Conservation (phyloP, 2,797 vertebrate species). For the Luscinia megarhynchos region DNA sequence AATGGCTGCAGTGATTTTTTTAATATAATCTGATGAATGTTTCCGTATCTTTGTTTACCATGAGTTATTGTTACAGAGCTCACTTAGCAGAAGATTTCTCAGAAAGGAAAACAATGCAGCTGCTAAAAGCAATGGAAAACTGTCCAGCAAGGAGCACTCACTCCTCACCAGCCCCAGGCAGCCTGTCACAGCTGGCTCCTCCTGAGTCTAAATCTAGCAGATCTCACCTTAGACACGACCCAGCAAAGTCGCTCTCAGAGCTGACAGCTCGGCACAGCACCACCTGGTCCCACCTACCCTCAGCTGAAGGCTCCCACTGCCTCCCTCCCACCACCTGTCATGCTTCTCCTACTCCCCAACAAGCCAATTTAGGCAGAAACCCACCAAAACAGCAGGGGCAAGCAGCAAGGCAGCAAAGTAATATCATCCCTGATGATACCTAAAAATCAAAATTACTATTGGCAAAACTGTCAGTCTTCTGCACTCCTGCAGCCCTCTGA, state of each 20-base stretch:
- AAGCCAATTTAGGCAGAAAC: not conserved
- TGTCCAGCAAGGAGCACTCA: not conserved
- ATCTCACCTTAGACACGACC: not conserved
- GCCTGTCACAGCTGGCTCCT: not conserved
- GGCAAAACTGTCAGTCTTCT: not conserved
- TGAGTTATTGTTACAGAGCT: not conserved
- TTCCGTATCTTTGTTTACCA: constrained; percentile 7
- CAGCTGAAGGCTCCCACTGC: not conserved
- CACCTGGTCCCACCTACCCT: not conserved
- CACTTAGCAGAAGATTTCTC: not conserved
- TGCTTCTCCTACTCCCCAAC: not conserved
- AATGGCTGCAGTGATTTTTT: not conserved
- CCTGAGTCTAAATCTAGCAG: not conserved
- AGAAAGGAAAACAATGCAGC: not conserved
- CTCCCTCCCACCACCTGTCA: not conserved
- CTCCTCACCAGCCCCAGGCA: not conserved
- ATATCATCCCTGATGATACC: accelerated
- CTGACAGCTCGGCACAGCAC: not conserved
- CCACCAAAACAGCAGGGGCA: not conserved
- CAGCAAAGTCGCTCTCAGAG: not conserved
- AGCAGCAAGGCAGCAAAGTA: not conserved
- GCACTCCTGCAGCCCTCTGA: not conserved
- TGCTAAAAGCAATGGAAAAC: not conserved
- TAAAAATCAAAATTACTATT: not conserved
- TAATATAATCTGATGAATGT: not conserved